Evolutionary conservation across 2,888 invertebrate species (phyloP), one percentile per base, ranked within the genome.

Genomic region (Cryptocheilus praepositus): DNA sequence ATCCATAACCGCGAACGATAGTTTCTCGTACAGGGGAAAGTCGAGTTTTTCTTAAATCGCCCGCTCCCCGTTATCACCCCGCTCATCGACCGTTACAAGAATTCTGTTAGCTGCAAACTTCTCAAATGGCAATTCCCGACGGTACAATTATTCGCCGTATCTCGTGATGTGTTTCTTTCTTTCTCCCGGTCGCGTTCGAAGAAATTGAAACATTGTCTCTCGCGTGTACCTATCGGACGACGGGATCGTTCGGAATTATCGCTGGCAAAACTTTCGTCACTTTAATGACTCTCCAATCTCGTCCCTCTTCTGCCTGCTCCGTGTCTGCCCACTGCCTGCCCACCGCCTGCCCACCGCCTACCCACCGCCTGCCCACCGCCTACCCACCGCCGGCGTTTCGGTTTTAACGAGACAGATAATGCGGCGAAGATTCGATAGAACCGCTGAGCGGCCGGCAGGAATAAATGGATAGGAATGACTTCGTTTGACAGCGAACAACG

Each of bases 31-130:
- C 53, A 70, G 56, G 36, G 19, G 61, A 56, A 36, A 28, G 36
- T 13, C 65, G 44, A 56, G 60, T 61, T 61, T 63, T 43, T 75
- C 66, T 66, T 74, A 69, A 68, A 71, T n/a, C 44, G 21, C 52
- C 7, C 16, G 45, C 28, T 55, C 46, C 51, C 51, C 49, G 36
- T 36, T 36, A 36, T 36, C 36, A 36, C 36, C 36, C 36, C 36
- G 36, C 67, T 78, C 78, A 71, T 71, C 71, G 70, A 57, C 74
- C 73, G 76, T 82, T 80, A 76, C 74, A 70, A 75, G 70, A 77
- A 81, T 80, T 80, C 74, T 71, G 81, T 83, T 81, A 80, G 76
- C 70, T 70, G 69, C 70, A 60, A 83, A 83, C 67, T 85, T 85
- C 81, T 75, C 52, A 79, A 83, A 76, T 76, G 81, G 76, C 77